Evolutionary conservation across 2,113 vertebrate genomes (phyloP).

Genomic region (Girardinichthys multiradiatus): DNA sequence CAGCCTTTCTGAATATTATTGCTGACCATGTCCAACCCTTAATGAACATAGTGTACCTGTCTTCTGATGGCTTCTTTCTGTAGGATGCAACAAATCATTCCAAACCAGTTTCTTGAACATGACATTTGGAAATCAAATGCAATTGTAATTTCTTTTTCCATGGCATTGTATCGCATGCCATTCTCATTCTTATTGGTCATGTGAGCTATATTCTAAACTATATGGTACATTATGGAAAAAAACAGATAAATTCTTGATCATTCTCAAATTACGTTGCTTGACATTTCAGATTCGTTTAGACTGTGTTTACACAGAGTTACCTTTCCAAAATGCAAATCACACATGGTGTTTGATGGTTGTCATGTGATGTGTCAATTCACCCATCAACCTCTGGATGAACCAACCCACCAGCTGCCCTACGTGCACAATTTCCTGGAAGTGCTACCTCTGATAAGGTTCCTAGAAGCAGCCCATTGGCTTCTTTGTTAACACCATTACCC

Average conservation of each 20-base stretch:
- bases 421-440: slow-evolving; percentile 74
- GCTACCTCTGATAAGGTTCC: slow-evolving; percentile 67
- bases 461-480: slow-evolving; percentile 69
- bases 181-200: background rate
- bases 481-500: slow-evolving; percentile 69
- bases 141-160: background rate
- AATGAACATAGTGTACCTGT: too few species aligned
- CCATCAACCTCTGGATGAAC: slow-evolving; percentile 60
- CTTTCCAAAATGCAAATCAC: background rate
- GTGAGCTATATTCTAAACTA: background rate
- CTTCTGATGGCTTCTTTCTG: too few species aligned
- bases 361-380: slow-evolving; percentile 22
- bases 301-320: slow-evolving; percentile 4
- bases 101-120: too few species aligned
- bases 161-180: background rate
- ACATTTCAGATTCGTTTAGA: slow-evolving; percentile 21
- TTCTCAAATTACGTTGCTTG: slow-evolving; percentile 15
- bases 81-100: too few species aligned
- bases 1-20: too few species aligned
- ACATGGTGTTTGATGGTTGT: slow-evolving; percentile 23
- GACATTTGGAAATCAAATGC: too few species aligned
- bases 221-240: background rate
- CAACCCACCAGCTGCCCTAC: slow-evolving; percentile 43
- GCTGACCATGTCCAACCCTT: too few species aligned
- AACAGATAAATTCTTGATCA: background rate